Percentiles rank a stretch among this genome's conserved stretches.
Evolutionary conservation across 1,140 invertebrate genomes (phyloP).

Genomic region (Holcopasites calliopsidis): DNA sequence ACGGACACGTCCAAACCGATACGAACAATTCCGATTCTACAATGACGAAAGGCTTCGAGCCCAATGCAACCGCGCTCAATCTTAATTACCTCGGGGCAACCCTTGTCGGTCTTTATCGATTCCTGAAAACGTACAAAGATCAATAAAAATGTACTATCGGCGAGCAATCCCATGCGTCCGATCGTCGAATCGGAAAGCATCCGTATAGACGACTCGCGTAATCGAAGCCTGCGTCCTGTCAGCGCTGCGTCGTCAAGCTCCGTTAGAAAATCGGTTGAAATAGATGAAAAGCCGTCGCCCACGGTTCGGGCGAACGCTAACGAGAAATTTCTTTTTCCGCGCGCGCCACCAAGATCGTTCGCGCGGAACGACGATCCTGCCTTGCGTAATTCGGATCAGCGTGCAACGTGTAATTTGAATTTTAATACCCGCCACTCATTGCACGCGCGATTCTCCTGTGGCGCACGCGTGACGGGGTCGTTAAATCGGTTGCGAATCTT

Average conservation of each 20-base stretch:
- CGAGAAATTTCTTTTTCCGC: slow-evolving; percentile 23
- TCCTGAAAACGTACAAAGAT: not conserved
- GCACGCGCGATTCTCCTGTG: slow-evolving; percentile 28
- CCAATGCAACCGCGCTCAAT: no score
- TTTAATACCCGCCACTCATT: slow-evolving; percentile 41
- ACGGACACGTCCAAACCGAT: no score
- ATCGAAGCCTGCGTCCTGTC: not conserved
- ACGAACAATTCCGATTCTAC: no score
- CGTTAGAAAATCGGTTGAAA: slow-evolving; percentile 5
- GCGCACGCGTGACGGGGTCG: slow-evolving; percentile 44
- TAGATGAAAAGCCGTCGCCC: not conserved
- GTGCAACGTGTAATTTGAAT: slow-evolving; percentile 44
- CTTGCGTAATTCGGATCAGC: slow-evolving; percentile 45
- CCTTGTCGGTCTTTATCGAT: no score
- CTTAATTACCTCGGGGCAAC: no score
- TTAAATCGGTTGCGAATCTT: slow-evolving; percentile 40
- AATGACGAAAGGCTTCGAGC: no score
- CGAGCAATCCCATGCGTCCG: no score
- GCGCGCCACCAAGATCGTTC: slow-evolving; percentile 34
- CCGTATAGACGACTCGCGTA: not conserved
- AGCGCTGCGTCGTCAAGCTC: not conserved
- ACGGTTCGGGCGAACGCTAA: not conserved
- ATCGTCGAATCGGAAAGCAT: not conserved
- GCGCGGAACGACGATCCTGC: slow-evolving; percentile 10
- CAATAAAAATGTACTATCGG: not conserved